These are phyloP conservation scores for Hoplodrina ambigua DNA, from an alignment of 2,888 invertebrate species.

Conservation along the genomic window DNA sequence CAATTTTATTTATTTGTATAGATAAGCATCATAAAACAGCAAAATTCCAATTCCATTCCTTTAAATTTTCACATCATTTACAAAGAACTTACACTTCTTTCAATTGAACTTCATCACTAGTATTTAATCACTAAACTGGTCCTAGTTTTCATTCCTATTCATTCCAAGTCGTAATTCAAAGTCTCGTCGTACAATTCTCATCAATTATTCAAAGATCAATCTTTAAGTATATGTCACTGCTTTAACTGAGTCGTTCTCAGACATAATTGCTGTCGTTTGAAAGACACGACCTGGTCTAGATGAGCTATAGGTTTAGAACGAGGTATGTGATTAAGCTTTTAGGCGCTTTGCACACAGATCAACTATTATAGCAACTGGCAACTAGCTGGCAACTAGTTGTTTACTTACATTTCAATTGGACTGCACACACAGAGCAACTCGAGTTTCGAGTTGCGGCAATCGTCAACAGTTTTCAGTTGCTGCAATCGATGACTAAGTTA, in stretches of 20 bases:
- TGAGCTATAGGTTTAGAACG: constrained; percentile 47
- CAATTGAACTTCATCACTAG: constrained; percentile 34
- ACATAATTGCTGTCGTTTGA: constrained; percentile 61
- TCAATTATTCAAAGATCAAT: constrained; percentile 77
- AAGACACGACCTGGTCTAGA: constrained; percentile 56
- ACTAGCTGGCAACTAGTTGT: too few relatives aligned
- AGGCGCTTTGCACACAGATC: too few relatives aligned
- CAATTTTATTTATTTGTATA: too few relatives aligned
- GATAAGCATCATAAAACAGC: not conserved
- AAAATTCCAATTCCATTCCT: not conserved
- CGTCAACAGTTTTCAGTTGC: too few relatives aligned
- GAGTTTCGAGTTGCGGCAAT: too few relatives aligned
- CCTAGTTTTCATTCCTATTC: constrained; percentile 50
- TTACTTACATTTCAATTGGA: too few relatives aligned
- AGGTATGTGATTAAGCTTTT: constrained; percentile 18
- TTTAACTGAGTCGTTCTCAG: constrained; percentile 72
- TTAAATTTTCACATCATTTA: constrained; percentile 2
- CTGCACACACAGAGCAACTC: too few relatives aligned
- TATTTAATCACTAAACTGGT: constrained; percentile 34
- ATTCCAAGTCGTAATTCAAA: constrained; percentile 59
- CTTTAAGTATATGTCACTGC: constrained; percentile 72
- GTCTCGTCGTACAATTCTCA: constrained; percentile 52
- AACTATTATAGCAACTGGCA: too few relatives aligned
- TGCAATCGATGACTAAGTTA: too few relatives aligned
- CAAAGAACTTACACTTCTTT: constrained; percentile 22